Conservation (phyloP, 2,113 vertebrate genomes). For the Taxidea taxus region DNA sequence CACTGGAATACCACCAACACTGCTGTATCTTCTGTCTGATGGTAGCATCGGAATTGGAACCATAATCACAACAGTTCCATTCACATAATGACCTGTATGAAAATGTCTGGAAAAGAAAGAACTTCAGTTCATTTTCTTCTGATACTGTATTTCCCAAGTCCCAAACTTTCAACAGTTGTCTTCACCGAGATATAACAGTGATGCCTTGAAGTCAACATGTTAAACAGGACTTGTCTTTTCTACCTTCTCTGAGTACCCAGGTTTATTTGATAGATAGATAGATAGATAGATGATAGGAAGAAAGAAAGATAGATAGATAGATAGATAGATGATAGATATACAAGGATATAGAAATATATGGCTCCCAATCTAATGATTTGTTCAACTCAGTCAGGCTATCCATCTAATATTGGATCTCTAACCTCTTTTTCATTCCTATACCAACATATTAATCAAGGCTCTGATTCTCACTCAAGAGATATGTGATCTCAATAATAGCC, state of each 20-base stretch:
- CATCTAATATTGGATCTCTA: background rate
- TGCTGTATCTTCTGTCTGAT: background rate
- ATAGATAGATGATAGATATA: background rate
- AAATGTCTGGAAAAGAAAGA: background rate
- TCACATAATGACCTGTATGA: background rate
- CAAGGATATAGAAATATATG: background rate
- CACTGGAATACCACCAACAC: background rate
- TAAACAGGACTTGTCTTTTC: background rate
- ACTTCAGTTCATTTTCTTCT: background rate
- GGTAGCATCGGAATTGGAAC: too few relatives aligned
- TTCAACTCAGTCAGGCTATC: background rate
- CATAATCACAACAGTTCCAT: background rate
- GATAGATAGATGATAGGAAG: background rate
- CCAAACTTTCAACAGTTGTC: background rate
- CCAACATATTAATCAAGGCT: background rate
- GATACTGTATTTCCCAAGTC: background rate
- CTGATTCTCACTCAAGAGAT: background rate
- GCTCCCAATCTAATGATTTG: background rate
- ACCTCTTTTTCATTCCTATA: background rate
- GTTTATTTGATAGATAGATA: background rate
- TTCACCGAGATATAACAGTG: background rate
- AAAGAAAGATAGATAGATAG: background rate
- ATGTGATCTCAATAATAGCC: background rate
- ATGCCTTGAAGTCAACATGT: background rate
- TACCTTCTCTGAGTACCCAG: accelerated